Percentiles rank a stretch among this genome's conserved stretches.
Conservation (phyloP, 2,797 vertebrate species). For the Macropus fuliginosus region DNA sequence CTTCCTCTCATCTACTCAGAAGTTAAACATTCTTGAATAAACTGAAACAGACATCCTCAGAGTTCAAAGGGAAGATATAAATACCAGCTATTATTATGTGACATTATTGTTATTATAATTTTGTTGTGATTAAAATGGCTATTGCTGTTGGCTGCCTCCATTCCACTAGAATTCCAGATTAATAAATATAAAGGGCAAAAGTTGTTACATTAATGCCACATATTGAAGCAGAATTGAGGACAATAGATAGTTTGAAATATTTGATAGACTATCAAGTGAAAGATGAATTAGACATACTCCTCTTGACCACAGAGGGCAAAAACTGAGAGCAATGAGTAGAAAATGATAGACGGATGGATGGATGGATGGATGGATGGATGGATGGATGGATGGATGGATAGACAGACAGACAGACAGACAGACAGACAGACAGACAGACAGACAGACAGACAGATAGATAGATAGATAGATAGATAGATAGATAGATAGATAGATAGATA, state of each 20-base stretch:
- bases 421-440: background rate
- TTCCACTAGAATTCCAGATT: background rate
- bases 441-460: no score
- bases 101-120: background rate
- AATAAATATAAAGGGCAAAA: conserved; percentile 21
- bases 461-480: background rate
- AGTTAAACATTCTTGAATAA: conserved; percentile 12
- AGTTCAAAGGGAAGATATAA: background rate
- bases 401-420: rapidly evolving
- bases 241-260: background rate
- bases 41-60: background rate
- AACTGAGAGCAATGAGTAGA: background rate
- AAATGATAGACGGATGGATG: background rate
- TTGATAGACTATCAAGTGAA: background rate
- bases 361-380: background rate
- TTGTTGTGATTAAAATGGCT: background rate
- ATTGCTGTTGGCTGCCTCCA: background rate
- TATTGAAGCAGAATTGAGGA: background rate
- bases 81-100: background rate
- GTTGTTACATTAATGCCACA: background rate
- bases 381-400: no score
- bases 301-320: background rate
- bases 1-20: conserved; percentile 5
- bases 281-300: background rate
- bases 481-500: background rate